phyloP scores from a whole-genome alignment of 2,113 vertebrate genomes.

The mouse (Mus musculus) region GRCm39 chr3:150524501-150525000 shows the following conservation, averaged over 20 bases:
- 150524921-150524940: neutral
- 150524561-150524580: neutral
- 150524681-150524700: neutral
- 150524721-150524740: neutral
- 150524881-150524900: slow-evolving; percentile 2
- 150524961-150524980: neutral
- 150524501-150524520: neutral
- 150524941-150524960: neutral
- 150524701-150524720: neutral
- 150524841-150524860: neutral
- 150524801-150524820: neutral
- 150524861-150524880: neutral
- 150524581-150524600: neutral
- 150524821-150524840: neutral
- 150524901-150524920: neutral
- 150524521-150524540: neutral
- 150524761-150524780: neutral
- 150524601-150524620: neutral
- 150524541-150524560: neutral
- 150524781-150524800: neutral
- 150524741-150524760: neutral
- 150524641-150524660: neutral
- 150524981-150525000: neutral
- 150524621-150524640: neutral
- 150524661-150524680: neutral